Conservation (phyloP, 2,113 vertebrate genomes). For the Salvelinus alpinus region DNA sequence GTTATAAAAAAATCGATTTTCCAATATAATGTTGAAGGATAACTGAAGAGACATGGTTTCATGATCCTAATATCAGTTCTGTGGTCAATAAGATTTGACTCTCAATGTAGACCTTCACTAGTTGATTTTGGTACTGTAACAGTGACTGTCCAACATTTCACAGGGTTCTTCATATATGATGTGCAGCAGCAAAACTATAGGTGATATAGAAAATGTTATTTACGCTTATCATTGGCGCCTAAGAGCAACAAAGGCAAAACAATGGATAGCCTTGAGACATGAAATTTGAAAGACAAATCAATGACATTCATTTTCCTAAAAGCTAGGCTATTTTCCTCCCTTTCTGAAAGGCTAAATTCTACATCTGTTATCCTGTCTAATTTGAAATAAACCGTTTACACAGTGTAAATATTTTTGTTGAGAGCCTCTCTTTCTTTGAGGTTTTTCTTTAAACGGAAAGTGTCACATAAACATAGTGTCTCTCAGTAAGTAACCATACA, state of each 20-base stretch:
- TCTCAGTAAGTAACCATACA: constrained; percentile 9
- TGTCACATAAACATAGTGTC: constrained; percentile 3
- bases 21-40: too few species aligned
- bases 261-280: not conserved
- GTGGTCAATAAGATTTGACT: too few species aligned
- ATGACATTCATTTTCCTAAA: not conserved
- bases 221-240: not conserved
- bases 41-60: too few species aligned
- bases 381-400: not conserved
- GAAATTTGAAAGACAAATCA: not conserved
- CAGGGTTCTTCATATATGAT: too few species aligned
- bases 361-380: not conserved
- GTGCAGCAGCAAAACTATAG: too few species aligned
- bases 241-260: not conserved
- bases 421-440: not conserved
- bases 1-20: too few species aligned
- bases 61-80: too few species aligned
- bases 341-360: not conserved
- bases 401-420: not conserved
- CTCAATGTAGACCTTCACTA: too few species aligned
- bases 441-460: not conserved
- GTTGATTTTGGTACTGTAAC: too few species aligned
- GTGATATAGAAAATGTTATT: too few species aligned
- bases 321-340: not conserved
- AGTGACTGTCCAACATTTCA: too few species aligned